Base-by-base conservation (phyloP, 2,888 invertebrate species). In the Seladonia tumulorum region DNA sequence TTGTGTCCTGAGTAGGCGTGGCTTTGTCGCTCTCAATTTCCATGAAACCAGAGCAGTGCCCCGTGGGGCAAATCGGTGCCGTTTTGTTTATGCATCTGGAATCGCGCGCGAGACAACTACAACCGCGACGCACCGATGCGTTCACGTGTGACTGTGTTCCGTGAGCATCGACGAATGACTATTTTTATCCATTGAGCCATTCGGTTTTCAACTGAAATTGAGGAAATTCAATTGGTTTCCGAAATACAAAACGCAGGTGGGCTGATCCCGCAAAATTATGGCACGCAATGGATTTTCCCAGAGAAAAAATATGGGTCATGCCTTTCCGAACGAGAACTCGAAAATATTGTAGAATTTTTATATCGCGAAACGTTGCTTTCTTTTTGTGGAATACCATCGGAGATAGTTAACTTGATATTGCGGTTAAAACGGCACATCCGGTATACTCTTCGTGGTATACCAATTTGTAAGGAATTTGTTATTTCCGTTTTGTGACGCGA, bases 401-500 rank as follows among this genome's bases (percentile, higher is more conserved):
- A 14, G 47, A 47, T 14, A 47, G 0, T 57, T 57, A 57, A n/a
- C n/a, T n/a, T n/a, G n/a, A 57, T n/a, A 57, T 57, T n/a, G 25
- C 71, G 2, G 39, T 68, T 53, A 66, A 66, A 73, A 45, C 29
- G 49, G 16, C 3, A 29, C 16, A 18, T 35, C 14, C 14, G 12
- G 49, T 35, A 63, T 18, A 22, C 22, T 22, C n/a, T n/a, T n/a
- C n/a, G n/a, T n/a, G n/a, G n/a, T n/a, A n/a, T n/a, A n/a, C n/a
- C n/a, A n/a, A n/a, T n/a, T n/a, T n/a, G n/a, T n/a, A n/a, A n/a
- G n/a, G n/a, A 18, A 18, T 47, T 80, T 71, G 49, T 75, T 77
- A 78, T 47, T 81, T 79, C 68, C 25, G 5, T 42, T 7, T 22
- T 4, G 16, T 47, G 35, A 53, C 76, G 80, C 12, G 63, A 71